Base-by-base conservation (phyloP, 2,888 invertebrate species). In the Orthosia incerta region DNA sequence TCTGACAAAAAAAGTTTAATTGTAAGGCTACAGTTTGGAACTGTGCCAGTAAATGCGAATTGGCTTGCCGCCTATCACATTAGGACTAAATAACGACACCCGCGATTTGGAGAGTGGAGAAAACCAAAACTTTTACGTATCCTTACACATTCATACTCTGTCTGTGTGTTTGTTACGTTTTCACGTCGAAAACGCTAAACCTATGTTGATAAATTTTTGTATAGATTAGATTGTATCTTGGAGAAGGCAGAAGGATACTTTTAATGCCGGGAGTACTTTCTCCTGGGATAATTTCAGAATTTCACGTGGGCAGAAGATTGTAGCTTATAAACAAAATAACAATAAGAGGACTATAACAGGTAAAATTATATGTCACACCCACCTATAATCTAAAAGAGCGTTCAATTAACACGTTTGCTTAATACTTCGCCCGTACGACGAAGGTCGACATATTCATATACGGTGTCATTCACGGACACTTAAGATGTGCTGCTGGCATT, bases 11-110 rank as follows among this genome's bases (percentile, higher is more conserved):
- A 75, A 57, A 60, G 39, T 57, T 65, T 48, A 69, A 60, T 64
- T 68, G 74, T 53, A 68, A 79, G 64, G 65, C 64, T 23, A 18
- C 53, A 48, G 18, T 75, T 68, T 79, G 80, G 70, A 75, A 80
- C 26, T 65, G 65, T 55, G 79, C 80, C 79, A 75, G 57, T 66
- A 70, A 60, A 66, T 26, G 70, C 15, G 74, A 80, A 79, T 75
- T 69, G 75, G 65, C 64, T 56, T 50, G 48, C 70, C 53, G 70
- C 65, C 61, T 75, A 55, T 50, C 57, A 59, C 64, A 62, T 80
- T 80, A 69, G 70, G 57, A 26, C 57, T 74, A 12, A 75, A 62
- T 66, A 70, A 66, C n/a, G 57, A 13, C 23, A 67, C 57, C 74
- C 39, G 26, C 31, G 53, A 51, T 72, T 56, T 18, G 45, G n/a